Conservation (phyloP, 2,797 vertebrate species). For the Hemitrygon akajei region DNA sequence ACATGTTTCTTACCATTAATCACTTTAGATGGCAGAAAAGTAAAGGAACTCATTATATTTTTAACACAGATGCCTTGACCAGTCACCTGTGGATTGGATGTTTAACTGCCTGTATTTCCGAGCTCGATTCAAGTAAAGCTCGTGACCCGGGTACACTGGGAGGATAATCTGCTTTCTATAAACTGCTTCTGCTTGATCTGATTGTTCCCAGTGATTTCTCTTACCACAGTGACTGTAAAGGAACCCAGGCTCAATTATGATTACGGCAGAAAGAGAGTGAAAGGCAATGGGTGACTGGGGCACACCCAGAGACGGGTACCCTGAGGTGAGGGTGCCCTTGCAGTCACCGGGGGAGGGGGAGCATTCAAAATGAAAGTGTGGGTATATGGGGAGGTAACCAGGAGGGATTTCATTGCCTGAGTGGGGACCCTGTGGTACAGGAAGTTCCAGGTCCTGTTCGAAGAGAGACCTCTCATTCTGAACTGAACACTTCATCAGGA, state of each 20-base stretch:
- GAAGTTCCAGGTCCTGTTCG: background rate
- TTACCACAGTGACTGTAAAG: background rate
- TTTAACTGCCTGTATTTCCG: background rate
- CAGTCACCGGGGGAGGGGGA: background rate
- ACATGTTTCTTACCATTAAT: background rate
- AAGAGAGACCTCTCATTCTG: background rate
- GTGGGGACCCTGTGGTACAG: background rate
- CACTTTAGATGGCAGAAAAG: background rate
- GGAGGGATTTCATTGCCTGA: background rate
- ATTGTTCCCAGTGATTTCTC: background rate
- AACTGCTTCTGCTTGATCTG: background rate
- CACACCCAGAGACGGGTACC: background rate
- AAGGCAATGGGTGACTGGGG: background rate
- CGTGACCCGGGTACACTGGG: background rate
- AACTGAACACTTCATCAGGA: background rate
- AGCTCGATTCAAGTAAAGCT: background rate
- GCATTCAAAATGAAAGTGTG: background rate
- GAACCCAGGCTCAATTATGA: background rate
- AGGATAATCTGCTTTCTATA: conserved; percentile 4
- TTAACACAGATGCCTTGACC: background rate
- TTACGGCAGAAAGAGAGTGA: background rate
- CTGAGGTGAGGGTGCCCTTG: background rate
- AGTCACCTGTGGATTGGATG: background rate
- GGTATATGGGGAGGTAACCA: background rate
- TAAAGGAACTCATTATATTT: background rate